A percentile compares a stretch with the other conserved stretches of the same genome.
Evolutionary conservation across 2,797 vertebrate species (phyloP).

Genomic region (Nyctibius grandis): DNA sequence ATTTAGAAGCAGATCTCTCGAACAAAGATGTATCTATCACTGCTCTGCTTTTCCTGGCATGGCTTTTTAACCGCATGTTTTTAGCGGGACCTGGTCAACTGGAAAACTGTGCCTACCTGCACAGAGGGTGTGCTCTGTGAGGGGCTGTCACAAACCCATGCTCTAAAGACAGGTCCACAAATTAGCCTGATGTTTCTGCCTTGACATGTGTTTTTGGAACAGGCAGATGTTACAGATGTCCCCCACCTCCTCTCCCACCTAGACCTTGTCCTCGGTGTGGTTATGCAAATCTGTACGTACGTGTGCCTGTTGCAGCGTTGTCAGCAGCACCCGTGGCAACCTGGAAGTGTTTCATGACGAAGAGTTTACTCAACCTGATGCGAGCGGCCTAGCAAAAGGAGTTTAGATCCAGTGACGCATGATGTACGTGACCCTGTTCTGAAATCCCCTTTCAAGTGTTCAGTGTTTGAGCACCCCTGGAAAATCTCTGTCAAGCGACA

Average conservation of each 20-base stretch:
- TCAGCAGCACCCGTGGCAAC: not conserved
- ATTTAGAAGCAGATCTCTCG: not conserved
- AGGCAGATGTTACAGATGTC: not conserved
- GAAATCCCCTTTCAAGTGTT: constrained; percentile 37
- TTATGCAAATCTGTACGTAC: fast-evolving
- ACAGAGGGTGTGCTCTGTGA: not conserved
- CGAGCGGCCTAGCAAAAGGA: not conserved
- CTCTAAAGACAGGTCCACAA: not conserved
- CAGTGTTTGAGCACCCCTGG: not conserved
- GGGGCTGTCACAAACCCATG: not conserved
- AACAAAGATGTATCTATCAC: not conserved
- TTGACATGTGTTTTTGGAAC: not conserved
- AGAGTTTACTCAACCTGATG: not conserved
- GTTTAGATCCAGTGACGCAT: not conserved
- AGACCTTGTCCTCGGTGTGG: fast-evolving
- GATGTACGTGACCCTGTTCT: not conserved
- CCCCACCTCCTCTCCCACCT: not conserved
- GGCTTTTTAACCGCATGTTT: not conserved
- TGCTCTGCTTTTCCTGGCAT: not conserved
- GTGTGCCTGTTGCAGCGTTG: not conserved
- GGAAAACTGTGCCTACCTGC: not conserved
- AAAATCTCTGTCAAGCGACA: constrained; percentile 53
- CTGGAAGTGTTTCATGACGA: not conserved
- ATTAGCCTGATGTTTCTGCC: not conserved
- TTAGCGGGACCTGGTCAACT: not conserved